These are phyloP conservation scores for Cinclus cinclus DNA, from an alignment of 2,113 vertebrate genomes.

Conservation along the genomic window DNA sequence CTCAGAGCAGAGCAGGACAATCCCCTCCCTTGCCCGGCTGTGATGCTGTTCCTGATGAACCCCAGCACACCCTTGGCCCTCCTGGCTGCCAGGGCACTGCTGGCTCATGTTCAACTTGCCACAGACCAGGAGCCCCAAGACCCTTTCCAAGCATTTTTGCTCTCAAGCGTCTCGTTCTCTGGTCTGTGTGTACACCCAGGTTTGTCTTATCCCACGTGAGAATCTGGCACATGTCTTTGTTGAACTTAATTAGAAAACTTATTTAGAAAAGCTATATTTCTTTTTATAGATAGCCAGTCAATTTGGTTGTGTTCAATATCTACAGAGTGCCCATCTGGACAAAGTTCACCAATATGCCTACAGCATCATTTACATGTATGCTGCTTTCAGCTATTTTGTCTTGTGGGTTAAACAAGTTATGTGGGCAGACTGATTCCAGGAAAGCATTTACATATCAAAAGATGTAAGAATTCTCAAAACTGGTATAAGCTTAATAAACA, in stretches of 20 bases:
- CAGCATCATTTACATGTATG: background rate
- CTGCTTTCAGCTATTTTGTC: background rate
- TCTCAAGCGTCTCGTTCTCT: fast-evolving
- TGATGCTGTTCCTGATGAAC: fast-evolving
- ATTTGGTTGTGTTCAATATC: background rate
- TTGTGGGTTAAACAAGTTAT: background rate
- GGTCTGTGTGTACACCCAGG: background rate
- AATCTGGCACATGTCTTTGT: background rate
- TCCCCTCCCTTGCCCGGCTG: fast-evolving
- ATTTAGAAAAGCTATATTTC: background rate
- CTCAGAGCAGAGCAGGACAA: background rate
- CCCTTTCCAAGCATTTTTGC: background rate
- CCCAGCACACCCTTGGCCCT: fast-evolving
- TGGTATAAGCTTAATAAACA: background rate
- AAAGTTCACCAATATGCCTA: background rate
- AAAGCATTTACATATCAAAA: slow-evolving; percentile 1
- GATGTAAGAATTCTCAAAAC: slow-evolving; percentile 2
- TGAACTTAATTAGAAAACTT: background rate
- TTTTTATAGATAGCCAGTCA: background rate
- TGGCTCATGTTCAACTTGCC: fast-evolving
- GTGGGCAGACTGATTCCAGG: background rate
- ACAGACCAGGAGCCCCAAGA: fast-evolving
- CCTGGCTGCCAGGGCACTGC: background rate
- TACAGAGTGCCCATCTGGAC: background rate
- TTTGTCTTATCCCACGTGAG: background rate